Conservation (phyloP, 2,797 vertebrate genomes). For the Vireo griseus region DNA sequence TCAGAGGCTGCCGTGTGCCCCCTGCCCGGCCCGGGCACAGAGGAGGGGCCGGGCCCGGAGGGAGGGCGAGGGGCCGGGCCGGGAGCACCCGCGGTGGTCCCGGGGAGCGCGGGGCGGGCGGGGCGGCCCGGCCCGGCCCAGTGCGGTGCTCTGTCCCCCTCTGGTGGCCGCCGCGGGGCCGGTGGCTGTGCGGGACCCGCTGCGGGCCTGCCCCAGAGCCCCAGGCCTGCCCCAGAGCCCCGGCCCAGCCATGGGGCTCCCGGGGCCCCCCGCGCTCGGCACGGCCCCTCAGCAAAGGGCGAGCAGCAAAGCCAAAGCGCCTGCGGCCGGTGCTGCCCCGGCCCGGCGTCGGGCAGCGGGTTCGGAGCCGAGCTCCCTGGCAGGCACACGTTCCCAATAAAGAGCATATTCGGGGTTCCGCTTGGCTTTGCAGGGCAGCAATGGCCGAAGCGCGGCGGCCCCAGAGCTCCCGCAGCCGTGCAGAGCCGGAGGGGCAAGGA, state of each 20-base stretch:
- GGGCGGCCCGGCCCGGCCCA: not conserved
- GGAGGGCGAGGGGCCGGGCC: not conserved
- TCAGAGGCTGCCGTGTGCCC: fast-evolving
- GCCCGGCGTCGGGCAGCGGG: fast-evolving
- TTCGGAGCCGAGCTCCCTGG: fast-evolving
- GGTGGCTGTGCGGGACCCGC: not conserved
- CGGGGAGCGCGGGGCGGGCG: fast-evolving
- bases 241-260: no score
- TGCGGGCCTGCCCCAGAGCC: not conserved
- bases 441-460: fast-evolving
- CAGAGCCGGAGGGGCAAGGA: fast-evolving
- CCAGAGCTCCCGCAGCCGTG: fast-evolving
- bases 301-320: fast-evolving
- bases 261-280: not conserved
- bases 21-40: not conserved
- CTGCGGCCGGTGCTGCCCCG: fast-evolving
- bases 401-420: fast-evolving
- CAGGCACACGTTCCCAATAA: fast-evolving
- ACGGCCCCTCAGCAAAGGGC: no score
- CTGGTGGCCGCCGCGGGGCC: not conserved
- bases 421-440: not conserved
- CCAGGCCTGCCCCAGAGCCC: not conserved
- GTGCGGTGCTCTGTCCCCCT: constrained; percentile 34
- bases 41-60: fast-evolving
- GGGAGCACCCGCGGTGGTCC: not conserved